Evolutionary conservation across 2,113 vertebrate species (phyloP).

Genomic region (Neolamprologus toae): DNA sequence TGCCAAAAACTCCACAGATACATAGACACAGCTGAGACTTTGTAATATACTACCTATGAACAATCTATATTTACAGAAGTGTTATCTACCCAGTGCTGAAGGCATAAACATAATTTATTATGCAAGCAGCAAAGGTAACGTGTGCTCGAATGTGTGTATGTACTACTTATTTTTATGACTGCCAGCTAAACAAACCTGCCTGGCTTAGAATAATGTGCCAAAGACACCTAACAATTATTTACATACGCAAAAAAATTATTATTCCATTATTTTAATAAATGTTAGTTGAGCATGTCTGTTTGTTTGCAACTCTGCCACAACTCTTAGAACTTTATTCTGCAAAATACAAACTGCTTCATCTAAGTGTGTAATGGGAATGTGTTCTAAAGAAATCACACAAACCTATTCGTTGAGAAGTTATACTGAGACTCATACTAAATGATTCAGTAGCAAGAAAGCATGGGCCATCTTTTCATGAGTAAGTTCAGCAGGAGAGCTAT

Average conservation of each 20-base stretch:
- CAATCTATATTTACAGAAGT: constrained; percentile 49
- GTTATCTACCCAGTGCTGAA: constrained; percentile 35
- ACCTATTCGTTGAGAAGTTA: not conserved
- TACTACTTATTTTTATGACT: not conserved
- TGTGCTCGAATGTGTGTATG: not conserved
- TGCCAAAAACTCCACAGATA: not conserved
- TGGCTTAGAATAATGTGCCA: not conserved
- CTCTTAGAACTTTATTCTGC: not conserved
- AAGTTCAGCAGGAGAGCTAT: not conserved
- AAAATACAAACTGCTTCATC: not conserved
- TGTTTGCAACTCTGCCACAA: not conserved
- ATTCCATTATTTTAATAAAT: constrained; percentile 3
- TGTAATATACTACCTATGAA: constrained; percentile 3
- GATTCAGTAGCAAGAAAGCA: not conserved
- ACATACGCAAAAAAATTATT: not conserved
- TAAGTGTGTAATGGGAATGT: not conserved
- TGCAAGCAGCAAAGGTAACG: constrained; percentile 11
- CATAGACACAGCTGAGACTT: not conserved
- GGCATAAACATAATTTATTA: constrained; percentile 51
- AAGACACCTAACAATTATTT: not conserved
- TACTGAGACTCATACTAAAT: not conserved
- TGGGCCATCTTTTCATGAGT: not conserved
- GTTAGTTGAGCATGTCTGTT: not conserved
- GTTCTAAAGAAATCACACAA: not conserved
- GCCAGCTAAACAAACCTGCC: not conserved